Conservation (phyloP, 2,797 vertebrate genomes). For the Enteromius mattozi region DNA sequence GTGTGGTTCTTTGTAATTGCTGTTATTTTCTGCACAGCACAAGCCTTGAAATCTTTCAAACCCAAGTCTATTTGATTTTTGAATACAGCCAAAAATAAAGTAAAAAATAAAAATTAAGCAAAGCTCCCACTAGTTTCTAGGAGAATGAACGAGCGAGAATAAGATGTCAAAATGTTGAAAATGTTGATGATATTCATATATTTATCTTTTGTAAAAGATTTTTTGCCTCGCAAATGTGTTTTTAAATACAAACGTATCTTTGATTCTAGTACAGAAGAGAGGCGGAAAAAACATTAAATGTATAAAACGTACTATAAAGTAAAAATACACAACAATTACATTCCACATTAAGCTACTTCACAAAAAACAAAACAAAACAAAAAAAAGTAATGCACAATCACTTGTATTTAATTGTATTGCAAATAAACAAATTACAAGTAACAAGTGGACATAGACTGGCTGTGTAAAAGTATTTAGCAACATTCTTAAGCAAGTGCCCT, state of each 20-base stretch:
- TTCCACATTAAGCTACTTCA: not conserved
- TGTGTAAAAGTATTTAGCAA: not conserved
- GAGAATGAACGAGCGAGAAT: not conserved
- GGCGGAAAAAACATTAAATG: not conserved
- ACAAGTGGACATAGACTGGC: not conserved
- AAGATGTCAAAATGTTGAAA: not conserved
- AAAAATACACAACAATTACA: not conserved
- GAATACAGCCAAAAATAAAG: not conserved
- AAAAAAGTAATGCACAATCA: not conserved
- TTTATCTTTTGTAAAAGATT: not conserved
- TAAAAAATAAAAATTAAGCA: not conserved
- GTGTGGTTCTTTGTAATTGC: slow-evolving; percentile 45
- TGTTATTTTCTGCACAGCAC: slow-evolving; percentile 24
- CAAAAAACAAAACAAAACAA: not conserved
- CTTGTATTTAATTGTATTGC: not conserved
- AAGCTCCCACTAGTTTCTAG: not conserved
- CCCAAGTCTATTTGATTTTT: slow-evolving; percentile 15
- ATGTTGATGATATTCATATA: slow-evolving; percentile 8
- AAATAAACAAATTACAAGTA: not conserved
- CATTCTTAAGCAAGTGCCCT: not conserved
- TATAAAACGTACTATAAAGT: not conserved
- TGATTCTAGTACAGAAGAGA: not conserved
- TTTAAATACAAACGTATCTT: not conserved
- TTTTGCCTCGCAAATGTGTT: not conserved
- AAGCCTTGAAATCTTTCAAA: slow-evolving; percentile 10